These are phyloP conservation scores for Tryphoninae sp. DNA, from an alignment of 2,888 invertebrate genomes.

Conservation along the genomic window DNA sequence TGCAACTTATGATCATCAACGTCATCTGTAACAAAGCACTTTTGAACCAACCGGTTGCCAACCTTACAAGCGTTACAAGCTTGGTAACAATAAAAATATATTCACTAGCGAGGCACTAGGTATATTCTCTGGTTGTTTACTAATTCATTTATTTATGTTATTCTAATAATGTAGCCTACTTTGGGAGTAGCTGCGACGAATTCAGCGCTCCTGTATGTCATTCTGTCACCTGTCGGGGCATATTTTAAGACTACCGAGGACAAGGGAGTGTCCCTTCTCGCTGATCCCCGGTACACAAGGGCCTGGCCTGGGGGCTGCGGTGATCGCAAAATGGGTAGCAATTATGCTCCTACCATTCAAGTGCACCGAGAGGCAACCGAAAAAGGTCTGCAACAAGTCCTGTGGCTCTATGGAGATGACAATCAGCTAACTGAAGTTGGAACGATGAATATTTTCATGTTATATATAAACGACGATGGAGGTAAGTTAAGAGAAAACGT, in stretches of 20 bases:
- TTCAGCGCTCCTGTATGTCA: conserved; percentile 94
- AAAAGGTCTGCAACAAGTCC: conserved; percentile 94
- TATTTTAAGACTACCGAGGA: conserved; percentile 90
- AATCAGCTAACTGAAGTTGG: conserved; percentile 98
- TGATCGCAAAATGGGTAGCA: conserved; percentile 96
- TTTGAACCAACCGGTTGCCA: too few relatives aligned
- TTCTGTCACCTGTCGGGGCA: conserved; percentile 95
- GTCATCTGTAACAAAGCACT: background rate
- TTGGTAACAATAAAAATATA: too few relatives aligned
- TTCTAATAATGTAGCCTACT: conserved; percentile 87
- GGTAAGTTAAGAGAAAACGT: conserved; percentile 82
- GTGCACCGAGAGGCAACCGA: conserved; percentile 89
- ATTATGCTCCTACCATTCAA: conserved; percentile 93
- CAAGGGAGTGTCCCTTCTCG: conserved; percentile 91
- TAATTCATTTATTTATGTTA: conserved; percentile 39
- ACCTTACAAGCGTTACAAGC: too few relatives aligned
- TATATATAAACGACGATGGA: conserved; percentile 93
- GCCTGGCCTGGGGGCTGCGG: conserved; percentile 98
- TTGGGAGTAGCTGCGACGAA: conserved; percentile 94
- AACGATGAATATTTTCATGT: conserved; percentile 98
- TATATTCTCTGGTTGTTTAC: background rate
- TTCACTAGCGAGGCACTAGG: too few relatives aligned
- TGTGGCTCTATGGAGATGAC: conserved; percentile 98
- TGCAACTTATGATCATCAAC: background rate
- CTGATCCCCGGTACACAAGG: conserved; percentile 93